Base-by-base conservation (phyloP, 2,888 invertebrate genomes). In the Ommatoiulus sabulosus region DNA sequence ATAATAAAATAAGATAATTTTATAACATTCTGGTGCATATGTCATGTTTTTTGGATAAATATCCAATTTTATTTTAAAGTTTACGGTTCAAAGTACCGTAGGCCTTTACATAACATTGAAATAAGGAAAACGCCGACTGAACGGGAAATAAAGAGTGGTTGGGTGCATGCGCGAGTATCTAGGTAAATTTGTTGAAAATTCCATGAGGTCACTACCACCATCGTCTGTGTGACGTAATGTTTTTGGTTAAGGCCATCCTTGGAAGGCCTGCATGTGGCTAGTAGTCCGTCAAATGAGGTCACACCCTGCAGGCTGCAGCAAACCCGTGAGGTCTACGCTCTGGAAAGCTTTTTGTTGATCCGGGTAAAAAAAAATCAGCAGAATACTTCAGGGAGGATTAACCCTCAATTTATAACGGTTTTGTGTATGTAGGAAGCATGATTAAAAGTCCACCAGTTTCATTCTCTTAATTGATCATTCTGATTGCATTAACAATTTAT, bases 201-300 rank as follows among this genome's bases (percentile, higher is more conserved):
- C 80, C 80, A 80, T 80, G 80, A 80, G 80, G 80, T 80, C 80
- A 80, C 80, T 80, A 80, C 80, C 80, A 80, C 80, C 80, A 35
- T 10, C 35, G 4, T 72, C 24, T n/a, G 72, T 72, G 80, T 80
- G 35, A 80, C 80, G 80, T 80, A 80, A 80, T 80, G 10, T 17
- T n/a, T 17, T 80, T 80, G 80, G 80, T 80, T 80, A 80, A 80
- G 80, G 80, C 80, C 80, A 80, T 80, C 80, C 80, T 17, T n/a
- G 57, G n/a, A 57, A 57, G 57, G 72, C 72, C 20, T 80, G 35
- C 80, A 80, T 35, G 80, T 35, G 35, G 80, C 35, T 24, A 72
- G 7, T 35, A 24, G 35, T 80, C 80, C 80, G 80, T 35, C 35
- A 80, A 80, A 80, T 80, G 35, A 80, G 80, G 80, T 80, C 80